These are phyloP conservation scores for Diadema setosum DNA, from an alignment of 35 echinoderm and acorn worm genomes.

Conservation along the genomic window DNA sequence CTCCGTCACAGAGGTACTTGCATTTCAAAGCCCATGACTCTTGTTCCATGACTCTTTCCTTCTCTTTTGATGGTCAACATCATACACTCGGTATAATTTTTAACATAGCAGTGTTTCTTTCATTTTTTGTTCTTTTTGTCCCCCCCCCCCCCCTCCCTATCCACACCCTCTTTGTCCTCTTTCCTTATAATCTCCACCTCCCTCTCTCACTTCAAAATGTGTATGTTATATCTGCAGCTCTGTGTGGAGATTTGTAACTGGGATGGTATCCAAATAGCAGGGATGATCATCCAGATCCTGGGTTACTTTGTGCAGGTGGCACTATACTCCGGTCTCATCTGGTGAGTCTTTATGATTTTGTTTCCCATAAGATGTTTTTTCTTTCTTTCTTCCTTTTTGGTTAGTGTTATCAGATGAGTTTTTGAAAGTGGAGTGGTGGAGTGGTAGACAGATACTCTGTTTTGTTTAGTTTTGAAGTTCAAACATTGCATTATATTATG, in stretches of 20 bases:
- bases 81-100: too few species aligned
- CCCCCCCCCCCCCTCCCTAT: too few species aligned
- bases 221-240: constrained; percentile 49
- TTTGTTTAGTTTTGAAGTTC: background rate
- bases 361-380: background rate
- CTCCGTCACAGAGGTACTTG: too few species aligned
- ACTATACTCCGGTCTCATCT: constrained; percentile 63
- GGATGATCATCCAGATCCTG: constrained; percentile 58
- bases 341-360: constrained; percentile 50
- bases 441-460: background rate
- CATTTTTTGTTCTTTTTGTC: too few species aligned
- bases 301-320: constrained; percentile 54
- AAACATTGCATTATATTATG: background rate
- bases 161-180: too few species aligned
- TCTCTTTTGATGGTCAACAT: too few species aligned
- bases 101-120: too few species aligned
- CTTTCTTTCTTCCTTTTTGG: too few species aligned
- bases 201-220: too few species aligned
- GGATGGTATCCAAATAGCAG: constrained; percentile 39
- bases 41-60: too few species aligned
- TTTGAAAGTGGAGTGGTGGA: background rate
- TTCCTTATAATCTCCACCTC: too few species aligned
- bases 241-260: constrained; percentile 83
- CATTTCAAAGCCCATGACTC: too few species aligned
- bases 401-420: background rate